phyloP scores from a whole-genome alignment of 2,797 vertebrate species.

The Nannoperca obscura region DNA sequence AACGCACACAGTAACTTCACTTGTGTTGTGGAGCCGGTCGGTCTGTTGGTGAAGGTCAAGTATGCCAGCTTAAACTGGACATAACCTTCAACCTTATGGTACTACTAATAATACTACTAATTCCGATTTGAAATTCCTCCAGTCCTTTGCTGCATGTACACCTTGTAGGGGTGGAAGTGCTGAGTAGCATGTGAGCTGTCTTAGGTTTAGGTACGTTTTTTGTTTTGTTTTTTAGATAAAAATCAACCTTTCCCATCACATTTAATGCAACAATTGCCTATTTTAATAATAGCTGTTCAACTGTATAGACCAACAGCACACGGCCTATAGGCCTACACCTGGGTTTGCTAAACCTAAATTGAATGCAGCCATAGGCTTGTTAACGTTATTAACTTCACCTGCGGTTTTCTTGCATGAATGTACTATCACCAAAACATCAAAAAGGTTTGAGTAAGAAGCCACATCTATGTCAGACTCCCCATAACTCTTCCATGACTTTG shows the following conservation, averaged over 20 bases:
- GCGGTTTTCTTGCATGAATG: background rate
- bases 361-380: background rate
- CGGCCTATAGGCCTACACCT: background rate
- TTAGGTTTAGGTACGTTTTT: background rate
- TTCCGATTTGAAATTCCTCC: background rate
- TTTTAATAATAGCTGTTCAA: background rate
- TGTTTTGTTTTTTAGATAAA: background rate
- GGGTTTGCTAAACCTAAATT: background rate
- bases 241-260: background rate
- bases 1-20: slow-evolving; percentile 11
- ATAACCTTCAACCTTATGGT: background rate
- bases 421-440: background rate
- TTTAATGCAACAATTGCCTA: background rate
- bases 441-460: background rate
- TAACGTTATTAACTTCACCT: background rate
- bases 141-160: background rate
- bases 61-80: background rate
- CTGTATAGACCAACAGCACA: background rate
- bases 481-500: background rate
- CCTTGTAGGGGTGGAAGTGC: too few relatives aligned
- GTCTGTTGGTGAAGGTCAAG: slow-evolving; percentile 38
- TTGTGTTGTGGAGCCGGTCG: background rate
- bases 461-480: background rate
- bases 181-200: background rate
- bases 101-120: background rate